These are phyloP conservation scores for Ectemnius cavifrons DNA, from an alignment of 2,888 invertebrate species.

Conservation along the genomic window DNA sequence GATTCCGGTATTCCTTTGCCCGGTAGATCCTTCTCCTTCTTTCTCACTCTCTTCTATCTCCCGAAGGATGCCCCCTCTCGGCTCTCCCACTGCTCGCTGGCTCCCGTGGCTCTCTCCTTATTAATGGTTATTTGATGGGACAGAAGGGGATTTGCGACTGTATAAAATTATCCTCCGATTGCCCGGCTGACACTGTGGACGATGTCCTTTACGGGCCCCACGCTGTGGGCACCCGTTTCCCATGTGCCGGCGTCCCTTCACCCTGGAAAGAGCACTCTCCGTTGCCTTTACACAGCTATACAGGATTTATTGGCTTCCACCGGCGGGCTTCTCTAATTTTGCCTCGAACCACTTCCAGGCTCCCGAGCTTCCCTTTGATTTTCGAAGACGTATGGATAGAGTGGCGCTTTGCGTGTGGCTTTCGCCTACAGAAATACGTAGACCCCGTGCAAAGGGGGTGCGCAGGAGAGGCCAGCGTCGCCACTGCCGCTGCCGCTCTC, in stretches of 20 bases:
- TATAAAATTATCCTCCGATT: slow-evolving; percentile 3
- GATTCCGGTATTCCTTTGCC: slow-evolving; percentile 45
- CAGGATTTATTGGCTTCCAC: no score
- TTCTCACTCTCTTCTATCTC: neutral
- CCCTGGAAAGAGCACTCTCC: no score
- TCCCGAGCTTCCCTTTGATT: slow-evolving; percentile 10
- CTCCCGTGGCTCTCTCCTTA: slow-evolving; percentile 7
- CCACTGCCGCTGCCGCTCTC: slow-evolving; percentile 17
- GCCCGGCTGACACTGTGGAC: neutral
- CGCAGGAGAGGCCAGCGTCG: slow-evolving; percentile 20
- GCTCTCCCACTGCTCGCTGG: slow-evolving; percentile 27
- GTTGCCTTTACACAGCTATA: no score
- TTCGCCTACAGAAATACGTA: slow-evolving; percentile 55
- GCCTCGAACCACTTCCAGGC: slow-evolving; percentile 29
- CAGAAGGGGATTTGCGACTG: neutral
- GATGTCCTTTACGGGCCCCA: no score
- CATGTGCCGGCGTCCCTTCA: no score
- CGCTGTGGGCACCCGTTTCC: no score
- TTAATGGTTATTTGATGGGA: slow-evolving; percentile 13
- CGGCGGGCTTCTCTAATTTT: no score
- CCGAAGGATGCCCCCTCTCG: slow-evolving; percentile 28
- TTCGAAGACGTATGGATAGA: slow-evolving; percentile 22
- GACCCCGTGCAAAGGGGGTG: slow-evolving; percentile 41
- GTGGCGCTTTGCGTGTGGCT: slow-evolving; percentile 63
- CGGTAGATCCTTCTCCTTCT: slow-evolving; percentile 13